Evolutionary conservation across 2,888 invertebrate genomes (phyloP).

Genomic region (Scaptomyza caliginosa): DNA sequence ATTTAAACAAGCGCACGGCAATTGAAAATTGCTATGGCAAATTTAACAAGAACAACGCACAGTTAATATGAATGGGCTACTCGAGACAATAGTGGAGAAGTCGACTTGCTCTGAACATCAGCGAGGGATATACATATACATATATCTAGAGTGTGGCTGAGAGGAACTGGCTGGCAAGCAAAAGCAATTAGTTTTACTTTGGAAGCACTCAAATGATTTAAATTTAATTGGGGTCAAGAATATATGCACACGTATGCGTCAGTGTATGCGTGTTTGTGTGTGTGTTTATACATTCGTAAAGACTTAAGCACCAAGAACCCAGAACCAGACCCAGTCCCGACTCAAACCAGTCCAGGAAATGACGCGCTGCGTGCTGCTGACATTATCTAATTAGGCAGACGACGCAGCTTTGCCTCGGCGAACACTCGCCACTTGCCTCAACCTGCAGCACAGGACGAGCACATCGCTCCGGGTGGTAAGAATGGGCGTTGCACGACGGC

Average conservation of each 20-base stretch:
- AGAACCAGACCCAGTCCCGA: background rate
- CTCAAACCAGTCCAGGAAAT: slow-evolving; percentile 37
- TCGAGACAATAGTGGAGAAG: slow-evolving; percentile 35
- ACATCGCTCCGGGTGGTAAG: background rate
- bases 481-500: background rate
- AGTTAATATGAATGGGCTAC: slow-evolving; percentile 32
- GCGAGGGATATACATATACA: background rate
- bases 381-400: slow-evolving; percentile 79
- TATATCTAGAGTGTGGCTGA: background rate
- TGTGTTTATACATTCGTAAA: slow-evolving; percentile 13
- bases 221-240: slow-evolving; percentile 79
- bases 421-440: slow-evolving; percentile 9
- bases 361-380: slow-evolving; percentile 68
- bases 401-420: slow-evolving; percentile 9
- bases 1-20: slow-evolving; percentile 38
- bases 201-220: slow-evolving; percentile 73
- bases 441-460: background rate
- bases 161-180: slow-evolving; percentile 16
- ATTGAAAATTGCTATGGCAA: slow-evolving; percentile 52
- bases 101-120: background rate
- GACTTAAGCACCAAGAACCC: slow-evolving; percentile 10
- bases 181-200: slow-evolving; percentile 79
- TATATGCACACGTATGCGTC: slow-evolving; percentile 16
- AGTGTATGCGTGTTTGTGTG: background rate
- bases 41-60: slow-evolving; percentile 25